Conservation (phyloP, 2,797 vertebrate genomes). For the Crocidura indochinensis region DNA sequence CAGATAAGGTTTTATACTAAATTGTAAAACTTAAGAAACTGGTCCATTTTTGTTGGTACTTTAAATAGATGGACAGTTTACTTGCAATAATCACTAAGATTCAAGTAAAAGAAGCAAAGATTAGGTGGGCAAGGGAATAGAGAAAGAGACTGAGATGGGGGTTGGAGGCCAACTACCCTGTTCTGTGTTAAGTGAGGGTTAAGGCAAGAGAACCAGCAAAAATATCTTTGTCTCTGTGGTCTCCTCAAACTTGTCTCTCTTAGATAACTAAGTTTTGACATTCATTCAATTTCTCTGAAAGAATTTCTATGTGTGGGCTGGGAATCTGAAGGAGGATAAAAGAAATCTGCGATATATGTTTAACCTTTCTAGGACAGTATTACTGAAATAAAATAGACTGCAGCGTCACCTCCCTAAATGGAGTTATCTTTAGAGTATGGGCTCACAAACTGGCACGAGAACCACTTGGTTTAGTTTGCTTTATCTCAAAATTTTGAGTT, state of each 20-base stretch:
- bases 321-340: slow-evolving; percentile 8
- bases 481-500: slow-evolving; percentile 39
- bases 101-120: not conserved
- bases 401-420: not conserved
- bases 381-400: slow-evolving; percentile 28
- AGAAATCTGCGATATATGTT: slow-evolving; percentile 33
- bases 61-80: not conserved
- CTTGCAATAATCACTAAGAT: slow-evolving; percentile 10
- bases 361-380: slow-evolving; percentile 10
- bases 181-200: not conserved
- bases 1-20: slow-evolving; percentile 13
- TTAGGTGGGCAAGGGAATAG: not conserved
- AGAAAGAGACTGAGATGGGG: not conserved
- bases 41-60: not conserved
- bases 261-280: not conserved
- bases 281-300: not conserved
- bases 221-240: not conserved
- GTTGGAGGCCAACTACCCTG: no score
- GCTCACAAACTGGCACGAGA: not conserved
- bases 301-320: slow-evolving; percentile 2
- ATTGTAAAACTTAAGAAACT: slow-evolving; percentile 46
- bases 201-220: not conserved
- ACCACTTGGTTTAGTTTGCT: not conserved
- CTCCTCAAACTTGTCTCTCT: not conserved
- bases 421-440: slow-evolving; percentile 32